Evolutionary conservation across 2,888 invertebrate genomes (phyloP), one percentile per base, ranked within the genome.

Genomic region (Actias luna): DNA sequence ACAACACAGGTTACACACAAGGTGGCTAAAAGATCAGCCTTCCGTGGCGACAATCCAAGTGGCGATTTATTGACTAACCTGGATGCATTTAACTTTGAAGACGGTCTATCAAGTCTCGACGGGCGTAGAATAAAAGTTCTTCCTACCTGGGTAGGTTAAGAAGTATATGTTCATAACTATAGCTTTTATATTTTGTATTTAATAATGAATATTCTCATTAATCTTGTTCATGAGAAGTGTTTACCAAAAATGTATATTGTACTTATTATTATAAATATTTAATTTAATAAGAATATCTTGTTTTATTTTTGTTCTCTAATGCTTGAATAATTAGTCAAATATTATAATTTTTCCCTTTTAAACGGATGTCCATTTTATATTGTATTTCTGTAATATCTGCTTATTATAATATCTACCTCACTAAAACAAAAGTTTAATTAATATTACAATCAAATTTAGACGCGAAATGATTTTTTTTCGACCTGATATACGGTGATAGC

Each of bases 121-220:
- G 88, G 88, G 7, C 82, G 92, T 64, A 88, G 88, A 74, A 92
- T 92, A 55, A 92, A 88, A 73, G 87, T 89, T 64, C 77, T 92
- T 12, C 92, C 92, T 2, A 81, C 90, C 8, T 92, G 88, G 88
- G 77, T 83, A 50, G 92, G 92, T 60, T 88, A 83, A 83, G n/a
- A 55, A 55, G n/a, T 29, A 29, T 27, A n/a, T 27, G 2, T 55
- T 29, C n/a, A n/a, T n/a, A n/a, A 29, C 2, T 55, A 29, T n/a
- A 55, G 55, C 29, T 16, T 55, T n/a, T 29, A 29, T 22, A 50
- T 50, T 25, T 18, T 46, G 46, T 46, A 52, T 29, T 52, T 55
- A 29, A 55, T 16, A 29, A n/a, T n/a, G n/a, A 29, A 27, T 55
- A 8, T 55, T 29, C 55, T 4, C 29, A 29, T 29, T 14, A 29